These are phyloP conservation scores for Ammodytes dubius DNA, from an alignment of 2,113 vertebrate species.

Conservation along the genomic window DNA sequence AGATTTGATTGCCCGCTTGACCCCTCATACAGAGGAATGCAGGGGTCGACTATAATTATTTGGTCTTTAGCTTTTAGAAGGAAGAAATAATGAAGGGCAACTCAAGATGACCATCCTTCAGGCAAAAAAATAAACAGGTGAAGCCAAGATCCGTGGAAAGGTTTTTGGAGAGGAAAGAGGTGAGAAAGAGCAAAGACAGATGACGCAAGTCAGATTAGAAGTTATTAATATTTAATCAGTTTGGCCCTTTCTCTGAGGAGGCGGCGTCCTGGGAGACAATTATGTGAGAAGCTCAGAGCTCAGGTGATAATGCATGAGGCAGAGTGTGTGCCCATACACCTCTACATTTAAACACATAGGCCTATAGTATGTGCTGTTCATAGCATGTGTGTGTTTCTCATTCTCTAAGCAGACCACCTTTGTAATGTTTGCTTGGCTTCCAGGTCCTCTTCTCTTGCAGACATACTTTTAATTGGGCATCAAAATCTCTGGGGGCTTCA, in stretches of 20 bases:
- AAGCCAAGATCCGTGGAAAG: background rate
- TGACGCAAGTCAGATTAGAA: constrained; percentile 2
- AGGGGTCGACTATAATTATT: background rate
- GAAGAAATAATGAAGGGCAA: background rate
- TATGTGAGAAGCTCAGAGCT: constrained; percentile 7
- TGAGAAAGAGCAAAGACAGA: constrained; percentile 10
- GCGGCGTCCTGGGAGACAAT: constrained; percentile 32
- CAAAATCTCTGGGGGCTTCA: constrained; percentile 7
- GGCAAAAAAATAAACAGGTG: background rate
- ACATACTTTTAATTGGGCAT: constrained; percentile 25
- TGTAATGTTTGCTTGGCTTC: background rate
- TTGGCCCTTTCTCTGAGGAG: constrained; percentile 18
- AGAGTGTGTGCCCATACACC: background rate
- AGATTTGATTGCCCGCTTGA: background rate
- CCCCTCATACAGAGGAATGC: background rate
- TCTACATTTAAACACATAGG: constrained; percentile 2
- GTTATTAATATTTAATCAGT: constrained; percentile 57
- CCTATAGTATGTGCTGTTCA: background rate
- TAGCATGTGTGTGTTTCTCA: background rate
- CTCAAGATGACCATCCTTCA: constrained; percentile 3
- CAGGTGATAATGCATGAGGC: constrained; percentile 12
- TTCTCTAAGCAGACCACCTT: background rate
- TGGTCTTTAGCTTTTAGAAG: background rate
- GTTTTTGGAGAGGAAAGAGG: constrained; percentile 4
- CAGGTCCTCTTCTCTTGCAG: background rate